Evolutionary conservation across 2,113 vertebrate genomes (phyloP).

Genomic region (Falcunculus frontatus): DNA sequence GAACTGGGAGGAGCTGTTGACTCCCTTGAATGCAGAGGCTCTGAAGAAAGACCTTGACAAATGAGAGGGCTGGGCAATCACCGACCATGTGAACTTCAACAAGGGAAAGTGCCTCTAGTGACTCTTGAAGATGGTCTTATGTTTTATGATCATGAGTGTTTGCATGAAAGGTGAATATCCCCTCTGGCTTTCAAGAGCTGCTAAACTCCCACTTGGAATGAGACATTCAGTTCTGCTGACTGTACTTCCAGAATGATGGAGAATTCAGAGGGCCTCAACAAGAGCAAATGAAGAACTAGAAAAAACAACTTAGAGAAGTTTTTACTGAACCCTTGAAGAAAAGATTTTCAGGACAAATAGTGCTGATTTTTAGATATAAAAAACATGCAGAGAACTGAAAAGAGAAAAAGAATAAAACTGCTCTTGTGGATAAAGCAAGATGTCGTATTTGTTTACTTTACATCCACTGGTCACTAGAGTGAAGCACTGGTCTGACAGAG

Average conservation of each 20-base stretch:
- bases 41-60: background rate
- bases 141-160: background rate
- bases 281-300: background rate
- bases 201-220: background rate
- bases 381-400: background rate
- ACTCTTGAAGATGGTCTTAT: background rate
- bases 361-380: background rate
- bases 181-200: background rate
- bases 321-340: background rate
- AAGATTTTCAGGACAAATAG: background rate
- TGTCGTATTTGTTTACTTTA: background rate
- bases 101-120: background rate
- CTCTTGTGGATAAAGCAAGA: background rate
- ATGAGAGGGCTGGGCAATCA: background rate
- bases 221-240: background rate
- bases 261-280: background rate
- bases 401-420: background rate
- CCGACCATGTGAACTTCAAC: background rate
- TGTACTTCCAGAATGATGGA: background rate
- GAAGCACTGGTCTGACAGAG: background rate
- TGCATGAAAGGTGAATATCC: background rate
- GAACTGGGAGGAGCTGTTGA: background rate
- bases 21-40: rapidly evolving
- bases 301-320: background rate
- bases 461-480: background rate